A percentile compares a stretch with the other conserved stretches of the same genome.
These are phyloP conservation scores for Acromyrmex echinatior DNA, from an alignment of 1,140 invertebrate genomes.

Conservation along the genomic window DNA sequence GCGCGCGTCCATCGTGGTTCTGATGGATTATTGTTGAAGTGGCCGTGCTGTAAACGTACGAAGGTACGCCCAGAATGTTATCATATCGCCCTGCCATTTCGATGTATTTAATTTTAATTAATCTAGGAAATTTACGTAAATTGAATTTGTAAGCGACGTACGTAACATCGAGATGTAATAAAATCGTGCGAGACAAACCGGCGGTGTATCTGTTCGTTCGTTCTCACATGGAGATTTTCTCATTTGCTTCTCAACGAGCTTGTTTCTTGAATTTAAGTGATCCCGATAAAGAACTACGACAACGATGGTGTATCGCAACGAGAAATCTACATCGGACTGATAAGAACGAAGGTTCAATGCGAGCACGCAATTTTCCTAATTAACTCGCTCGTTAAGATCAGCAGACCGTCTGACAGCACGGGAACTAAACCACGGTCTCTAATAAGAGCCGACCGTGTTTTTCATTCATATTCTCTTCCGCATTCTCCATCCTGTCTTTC, in stretches of 20 bases:
- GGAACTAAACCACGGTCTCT: conserved; percentile 13
- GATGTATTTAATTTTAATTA: not conserved
- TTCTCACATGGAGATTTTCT: conserved; percentile 8
- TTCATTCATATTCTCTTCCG: conserved; percentile 20
- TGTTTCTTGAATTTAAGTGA: not conserved
- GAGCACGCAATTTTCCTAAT: conserved; percentile 19
- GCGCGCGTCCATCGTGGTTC: conserved; percentile 36
- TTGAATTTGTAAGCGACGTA: not conserved
- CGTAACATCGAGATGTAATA: not conserved
- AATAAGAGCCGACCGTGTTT: conserved; percentile 16
- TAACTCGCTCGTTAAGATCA: conserved; percentile 17
- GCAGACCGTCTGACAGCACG: not conserved
- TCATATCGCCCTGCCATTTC: not conserved
- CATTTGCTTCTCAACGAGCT: not conserved
- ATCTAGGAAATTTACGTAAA: not conserved
- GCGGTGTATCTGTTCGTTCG: not conserved
- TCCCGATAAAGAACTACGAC: not conserved
- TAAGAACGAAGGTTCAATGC: conserved; percentile 16
- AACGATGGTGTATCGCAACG: not conserved
- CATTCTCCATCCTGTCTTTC: conserved; percentile 32
- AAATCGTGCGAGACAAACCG: not conserved
- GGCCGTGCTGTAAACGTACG: conserved; percentile 85
- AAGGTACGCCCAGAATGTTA: not conserved
- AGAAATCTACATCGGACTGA: not conserved
- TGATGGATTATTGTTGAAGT: conserved; percentile 88